Percentiles rank a stretch among this genome's conserved stretches.
Conservation (phyloP, 1,140 invertebrate genomes). For the Eulimnadia texana region DNA sequence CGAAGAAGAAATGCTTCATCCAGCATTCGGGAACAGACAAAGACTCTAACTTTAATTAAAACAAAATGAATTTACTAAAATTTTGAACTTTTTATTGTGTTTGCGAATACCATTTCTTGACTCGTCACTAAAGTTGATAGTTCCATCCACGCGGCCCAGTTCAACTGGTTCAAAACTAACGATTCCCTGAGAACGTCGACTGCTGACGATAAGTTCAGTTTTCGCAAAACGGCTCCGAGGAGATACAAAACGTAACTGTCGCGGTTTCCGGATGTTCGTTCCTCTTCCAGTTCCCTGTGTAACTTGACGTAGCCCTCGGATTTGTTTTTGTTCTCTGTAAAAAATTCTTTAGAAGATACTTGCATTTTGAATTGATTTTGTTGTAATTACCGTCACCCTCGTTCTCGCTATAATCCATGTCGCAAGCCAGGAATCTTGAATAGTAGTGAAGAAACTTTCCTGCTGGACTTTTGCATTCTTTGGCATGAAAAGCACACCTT, state of each 20-base stretch:
- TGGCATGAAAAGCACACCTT: conserved; percentile 66
- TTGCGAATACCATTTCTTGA: conserved; percentile 38
- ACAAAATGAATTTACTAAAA: conserved; percentile 17
- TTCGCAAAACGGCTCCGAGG: conserved; percentile 81
- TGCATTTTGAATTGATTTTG: conserved; percentile 14
- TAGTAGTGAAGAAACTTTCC: conserved; percentile 67
- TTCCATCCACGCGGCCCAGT: conserved; percentile 90
- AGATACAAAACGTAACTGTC: conserved; percentile 83
- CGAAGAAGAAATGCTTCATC: conserved; percentile 88
- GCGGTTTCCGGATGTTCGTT: conserved; percentile 43
- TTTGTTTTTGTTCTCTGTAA: conserved; percentile 11
- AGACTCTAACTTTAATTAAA: conserved; percentile 35
- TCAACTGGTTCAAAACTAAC: conserved; percentile 57
- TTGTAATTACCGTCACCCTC: conserved; percentile 50
- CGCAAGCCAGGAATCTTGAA: conserved; percentile 68
- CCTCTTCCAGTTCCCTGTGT: conserved; percentile 37
- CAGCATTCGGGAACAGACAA: conserved; percentile 71
- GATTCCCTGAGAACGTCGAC: conserved; percentile 62
- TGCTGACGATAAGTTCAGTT: conserved; percentile 56
- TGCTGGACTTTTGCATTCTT: conserved; percentile 49
- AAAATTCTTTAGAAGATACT: neutral
- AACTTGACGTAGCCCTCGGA: conserved; percentile 34
- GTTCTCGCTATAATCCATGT: conserved; percentile 75
- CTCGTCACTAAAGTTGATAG: conserved; percentile 71
- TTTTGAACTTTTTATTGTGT: neutral